phyloP scores from a whole-genome alignment of 2,888 invertebrate genomes.

The Epinotia demarniana region DNA sequence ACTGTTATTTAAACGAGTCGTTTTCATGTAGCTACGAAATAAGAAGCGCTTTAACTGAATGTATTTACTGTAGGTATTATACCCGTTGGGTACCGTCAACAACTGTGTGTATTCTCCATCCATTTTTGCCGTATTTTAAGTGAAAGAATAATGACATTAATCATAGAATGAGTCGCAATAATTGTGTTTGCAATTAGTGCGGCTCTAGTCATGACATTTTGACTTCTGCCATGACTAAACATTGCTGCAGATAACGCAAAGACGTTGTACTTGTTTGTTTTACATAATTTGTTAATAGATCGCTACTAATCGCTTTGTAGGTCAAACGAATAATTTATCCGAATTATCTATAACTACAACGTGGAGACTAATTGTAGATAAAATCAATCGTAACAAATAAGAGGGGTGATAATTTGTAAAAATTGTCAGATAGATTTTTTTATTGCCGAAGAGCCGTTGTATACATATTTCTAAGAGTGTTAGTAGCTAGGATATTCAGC shows the following conservation, averaged over 20 bases:
- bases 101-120: not conserved
- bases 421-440: no score
- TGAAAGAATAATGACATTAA: not conserved
- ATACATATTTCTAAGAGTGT: no score
- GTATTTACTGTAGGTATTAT: slow-evolving; percentile 5
- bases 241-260: slow-evolving; percentile 18
- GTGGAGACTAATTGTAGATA: not conserved
- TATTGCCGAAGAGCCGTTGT: no score
- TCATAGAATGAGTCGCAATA: not conserved
- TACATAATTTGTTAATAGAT: slow-evolving; percentile 2
- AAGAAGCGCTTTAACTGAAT: slow-evolving; percentile 22
- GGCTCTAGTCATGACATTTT: slow-evolving; percentile 3
- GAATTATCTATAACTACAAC: not conserved
- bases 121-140: not conserved
- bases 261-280: slow-evolving; percentile 6
- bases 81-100: not conserved
- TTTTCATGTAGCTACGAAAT: slow-evolving; percentile 33
- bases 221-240: not conserved
- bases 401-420: no score
- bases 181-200: slow-evolving; percentile 5
- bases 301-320: not conserved
- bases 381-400: not conserved
- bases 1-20: slow-evolving; percentile 42
- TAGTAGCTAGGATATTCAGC: no score
- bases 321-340: not conserved